Evolutionary conservation across 2,113 vertebrate genomes (phyloP).

Genomic region (Vimba vimba): DNA sequence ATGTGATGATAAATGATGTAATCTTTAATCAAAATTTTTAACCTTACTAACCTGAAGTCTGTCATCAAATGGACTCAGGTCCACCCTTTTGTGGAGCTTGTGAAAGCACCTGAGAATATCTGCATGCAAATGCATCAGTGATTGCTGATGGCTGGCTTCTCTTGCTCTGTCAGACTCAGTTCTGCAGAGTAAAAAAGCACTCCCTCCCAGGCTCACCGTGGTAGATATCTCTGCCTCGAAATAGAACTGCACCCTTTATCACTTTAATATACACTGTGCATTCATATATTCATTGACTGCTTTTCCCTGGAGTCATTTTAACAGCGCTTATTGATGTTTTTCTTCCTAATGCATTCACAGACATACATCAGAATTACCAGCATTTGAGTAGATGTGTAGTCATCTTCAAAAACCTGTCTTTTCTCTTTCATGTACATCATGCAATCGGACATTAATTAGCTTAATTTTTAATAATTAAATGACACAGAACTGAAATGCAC

Average conservation of each 20-base stretch:
- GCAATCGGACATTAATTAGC: background rate
- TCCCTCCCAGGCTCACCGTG: background rate
- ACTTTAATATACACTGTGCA: slow-evolving; percentile 5
- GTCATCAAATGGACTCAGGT: background rate
- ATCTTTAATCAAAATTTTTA: no score
- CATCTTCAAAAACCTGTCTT: background rate
- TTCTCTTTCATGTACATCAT: background rate
- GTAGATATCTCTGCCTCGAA: slow-evolving; percentile 5
- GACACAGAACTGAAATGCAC: background rate
- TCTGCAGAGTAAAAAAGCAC: background rate
- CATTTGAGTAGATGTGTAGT: background rate
- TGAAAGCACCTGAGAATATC: background rate
- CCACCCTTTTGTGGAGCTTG: background rate
- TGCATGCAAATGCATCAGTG: background rate
- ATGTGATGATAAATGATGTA: no score
- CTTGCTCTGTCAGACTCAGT: background rate
- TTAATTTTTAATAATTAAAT: background rate
- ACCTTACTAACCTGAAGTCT: background rate
- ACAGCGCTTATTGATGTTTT: slow-evolving; percentile 5
- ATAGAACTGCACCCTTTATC: slow-evolving; percentile 4
- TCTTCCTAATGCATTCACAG: slow-evolving; percentile 31
- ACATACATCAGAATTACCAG: background rate
- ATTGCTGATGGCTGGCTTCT: background rate
- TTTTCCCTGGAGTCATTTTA: slow-evolving; percentile 6
- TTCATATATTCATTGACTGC: slow-evolving; percentile 7